These are phyloP conservation scores for Poliocrania exsul DNA, from an alignment of 2,797 vertebrate genomes.

Conservation along the genomic window DNA sequence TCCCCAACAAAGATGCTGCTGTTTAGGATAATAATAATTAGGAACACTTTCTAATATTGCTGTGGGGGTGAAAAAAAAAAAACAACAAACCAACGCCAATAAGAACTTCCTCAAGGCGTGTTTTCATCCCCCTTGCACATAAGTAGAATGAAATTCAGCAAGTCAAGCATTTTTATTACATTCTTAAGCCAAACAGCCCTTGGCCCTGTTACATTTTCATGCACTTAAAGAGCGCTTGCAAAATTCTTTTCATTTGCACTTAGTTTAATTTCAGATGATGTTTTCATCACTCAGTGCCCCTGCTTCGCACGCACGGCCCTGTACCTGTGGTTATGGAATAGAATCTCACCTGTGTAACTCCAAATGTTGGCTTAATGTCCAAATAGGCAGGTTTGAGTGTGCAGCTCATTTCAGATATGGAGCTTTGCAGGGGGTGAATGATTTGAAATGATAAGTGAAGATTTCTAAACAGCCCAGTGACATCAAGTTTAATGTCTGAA, in stretches of 20 bases:
- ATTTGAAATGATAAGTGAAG: background rate
- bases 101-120: background rate
- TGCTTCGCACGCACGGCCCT: accelerated
- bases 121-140: background rate
- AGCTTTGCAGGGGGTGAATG: background rate
- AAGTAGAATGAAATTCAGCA: background rate
- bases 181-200: constrained; percentile 34
- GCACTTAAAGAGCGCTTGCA: background rate
- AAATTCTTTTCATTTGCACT: background rate
- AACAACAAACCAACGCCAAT: background rate
- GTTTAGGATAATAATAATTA: background rate
- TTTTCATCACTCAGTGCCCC: background rate
- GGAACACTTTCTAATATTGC: background rate
- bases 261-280: constrained; percentile 24
- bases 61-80: background rate
- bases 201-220: background rate
- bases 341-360: background rate
- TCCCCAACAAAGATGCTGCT: background rate
- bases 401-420: background rate
- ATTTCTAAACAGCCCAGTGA: background rate
- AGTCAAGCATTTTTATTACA: background rate
- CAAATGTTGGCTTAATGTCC: background rate
- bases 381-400: background rate
- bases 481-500: background rate
- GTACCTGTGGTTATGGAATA: background rate